Evolutionary conservation across 2,797 vertebrate species (phyloP), one percentile per base, ranked within the genome.

Genomic region (Anabacerthia variegaticeps): DNA sequence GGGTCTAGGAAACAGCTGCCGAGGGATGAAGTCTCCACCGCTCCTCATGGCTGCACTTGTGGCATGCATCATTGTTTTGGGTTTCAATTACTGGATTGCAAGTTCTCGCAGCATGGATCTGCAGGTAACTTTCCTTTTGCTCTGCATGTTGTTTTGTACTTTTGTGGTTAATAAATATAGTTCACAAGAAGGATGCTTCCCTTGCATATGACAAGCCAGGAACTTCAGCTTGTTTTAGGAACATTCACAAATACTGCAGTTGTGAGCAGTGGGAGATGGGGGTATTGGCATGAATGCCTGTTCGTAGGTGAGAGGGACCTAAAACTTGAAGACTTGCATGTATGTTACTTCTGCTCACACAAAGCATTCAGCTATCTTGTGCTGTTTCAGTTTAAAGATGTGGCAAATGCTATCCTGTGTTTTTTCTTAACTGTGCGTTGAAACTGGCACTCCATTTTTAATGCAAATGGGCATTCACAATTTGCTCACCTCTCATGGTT

Each of bases 31-130:
- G 97, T 98, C 99, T 19, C 98, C 99, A 7, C 98, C 99, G 56
- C 98, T 99, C 4, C 95, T 99, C 30, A 96, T 99, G 74, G 98
- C 98, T 1, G 99, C 98, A 5, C 97, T 99, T 0, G 96, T 99
- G 59, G 98, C 98, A 2, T 99, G 99, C 62, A 85, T 99, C 73
- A 97, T 99, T 13, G 98, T 99, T 93, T 85, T 99, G 89, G 99
- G 98, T 74, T 99, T 99, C 96, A 99, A 99, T 97, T 99, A 99
- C 96, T 99, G 99, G 99, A 97, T 99, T 37, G 98, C 99, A 18
- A 99, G 98, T 97, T 99, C 99, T 30, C 98, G 98, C 79, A 99
- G 98, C 17, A 73, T 98, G 86, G 99, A 99, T 85, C 97, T 99
- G 62, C 99, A 99, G 98, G 99, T 99, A 96, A 51, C 51, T 4